phyloP scores from a whole-genome alignment of 2,797 vertebrate genomes.

The Tokudaia muenninki region DNA sequence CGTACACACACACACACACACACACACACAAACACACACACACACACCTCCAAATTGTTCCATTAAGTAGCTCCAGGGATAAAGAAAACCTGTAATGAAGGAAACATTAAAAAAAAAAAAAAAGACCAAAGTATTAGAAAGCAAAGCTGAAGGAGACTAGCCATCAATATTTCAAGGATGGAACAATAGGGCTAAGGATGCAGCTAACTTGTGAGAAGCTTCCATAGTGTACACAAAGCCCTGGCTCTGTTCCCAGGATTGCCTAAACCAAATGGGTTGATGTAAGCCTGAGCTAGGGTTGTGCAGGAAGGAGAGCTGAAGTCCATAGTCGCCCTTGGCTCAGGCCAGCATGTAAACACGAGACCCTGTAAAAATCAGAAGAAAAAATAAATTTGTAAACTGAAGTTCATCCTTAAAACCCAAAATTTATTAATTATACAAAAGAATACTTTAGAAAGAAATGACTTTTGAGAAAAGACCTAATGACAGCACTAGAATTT shows the following conservation, averaged over 20 bases:
- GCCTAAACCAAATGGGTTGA: too few relatives aligned
- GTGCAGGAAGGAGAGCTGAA: background rate
- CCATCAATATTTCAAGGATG: background rate
- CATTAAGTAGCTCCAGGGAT: background rate
- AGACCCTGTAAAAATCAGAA: background rate
- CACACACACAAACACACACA: background rate
- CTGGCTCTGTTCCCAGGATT: too few relatives aligned
- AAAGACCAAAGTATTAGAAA: background rate
- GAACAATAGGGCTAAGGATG: background rate
- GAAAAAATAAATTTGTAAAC: background rate
- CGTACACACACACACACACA: background rate
- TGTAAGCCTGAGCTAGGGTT: background rate
- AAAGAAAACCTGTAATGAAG: background rate
- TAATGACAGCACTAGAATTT: background rate
- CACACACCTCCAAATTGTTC: background rate
- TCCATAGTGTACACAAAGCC: background rate
- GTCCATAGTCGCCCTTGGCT: background rate
- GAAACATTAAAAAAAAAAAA: background rate
- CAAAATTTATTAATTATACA: background rate
- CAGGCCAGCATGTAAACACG: background rate
- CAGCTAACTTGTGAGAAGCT: background rate
- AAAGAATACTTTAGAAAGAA: constrained; percentile 10
- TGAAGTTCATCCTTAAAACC: background rate
- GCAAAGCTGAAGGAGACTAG: background rate
- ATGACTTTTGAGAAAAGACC: background rate